Conservation (phyloP, 2,888 invertebrate species). For the Hirtodrosophila duncani region DNA sequence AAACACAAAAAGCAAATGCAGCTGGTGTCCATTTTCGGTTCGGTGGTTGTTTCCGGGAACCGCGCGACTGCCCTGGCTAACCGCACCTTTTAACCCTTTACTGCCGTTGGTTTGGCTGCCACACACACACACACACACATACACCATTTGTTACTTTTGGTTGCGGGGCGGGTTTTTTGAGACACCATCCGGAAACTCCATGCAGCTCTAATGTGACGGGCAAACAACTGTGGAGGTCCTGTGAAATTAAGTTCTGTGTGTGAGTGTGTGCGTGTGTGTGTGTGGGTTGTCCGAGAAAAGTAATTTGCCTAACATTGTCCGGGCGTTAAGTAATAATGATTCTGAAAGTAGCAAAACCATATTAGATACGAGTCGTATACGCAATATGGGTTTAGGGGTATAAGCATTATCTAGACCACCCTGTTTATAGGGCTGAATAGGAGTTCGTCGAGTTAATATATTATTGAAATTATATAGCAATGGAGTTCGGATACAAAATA, state of each 20-base stretch:
- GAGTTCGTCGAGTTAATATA: no score
- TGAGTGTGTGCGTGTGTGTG: background rate
- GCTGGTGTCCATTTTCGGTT: conserved; percentile 58
- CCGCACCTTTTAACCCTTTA: conserved; percentile 72
- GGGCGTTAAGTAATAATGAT: conserved; percentile 67
- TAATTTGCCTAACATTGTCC: conserved; percentile 67
- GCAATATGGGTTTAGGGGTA: conserved; percentile 34
- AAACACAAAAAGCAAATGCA: conserved; percentile 65
- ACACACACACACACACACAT: no score
- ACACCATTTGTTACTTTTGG: conserved; percentile 51
- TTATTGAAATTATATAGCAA: no score
- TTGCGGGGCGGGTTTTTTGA: background rate
- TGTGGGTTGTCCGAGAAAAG: conserved; percentile 27
- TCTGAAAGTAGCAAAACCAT: conserved; percentile 41
- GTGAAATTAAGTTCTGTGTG: background rate
- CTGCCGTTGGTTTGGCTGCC: conserved; percentile 12
- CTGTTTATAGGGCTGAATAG: no score
- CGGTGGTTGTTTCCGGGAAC: conserved; percentile 58
- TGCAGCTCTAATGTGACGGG: conserved; percentile 55
- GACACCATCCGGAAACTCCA: conserved; percentile 43
- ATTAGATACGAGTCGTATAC: conserved; percentile 60
- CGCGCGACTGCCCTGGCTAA: conserved; percentile 47
- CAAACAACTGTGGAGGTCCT: conserved; percentile 36
- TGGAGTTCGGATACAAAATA: no score
- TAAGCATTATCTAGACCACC: no score